These are phyloP conservation scores for Hipposideros larvatus DNA, from an alignment of 2,797 vertebrate genomes.

Conservation along the genomic window DNA sequence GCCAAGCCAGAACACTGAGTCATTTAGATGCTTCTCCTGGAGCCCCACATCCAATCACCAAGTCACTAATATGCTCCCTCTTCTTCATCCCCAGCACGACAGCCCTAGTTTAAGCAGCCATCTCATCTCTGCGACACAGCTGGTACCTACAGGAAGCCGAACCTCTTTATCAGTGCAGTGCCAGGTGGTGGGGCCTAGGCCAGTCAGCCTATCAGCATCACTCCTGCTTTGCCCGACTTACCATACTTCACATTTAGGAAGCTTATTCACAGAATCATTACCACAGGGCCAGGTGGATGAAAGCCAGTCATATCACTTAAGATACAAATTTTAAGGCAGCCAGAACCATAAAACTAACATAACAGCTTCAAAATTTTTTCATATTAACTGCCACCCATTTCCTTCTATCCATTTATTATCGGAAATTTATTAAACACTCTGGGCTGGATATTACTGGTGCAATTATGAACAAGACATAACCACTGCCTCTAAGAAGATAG, in stretches of 20 bases:
- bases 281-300: not conserved
- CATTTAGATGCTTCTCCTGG: not conserved
- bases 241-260: not conserved
- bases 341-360: not conserved
- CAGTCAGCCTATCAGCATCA: not conserved
- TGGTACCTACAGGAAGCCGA: not conserved
- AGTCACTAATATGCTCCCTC: not conserved
- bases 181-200: not conserved
- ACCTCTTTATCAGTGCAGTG: not conserved
- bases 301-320: not conserved
- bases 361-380: not conserved
- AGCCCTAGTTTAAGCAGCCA: not conserved
- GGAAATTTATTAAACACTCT: not conserved
- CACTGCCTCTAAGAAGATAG: not conserved
- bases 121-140: not conserved
- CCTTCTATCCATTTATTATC: not conserved
- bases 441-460: not conserved
- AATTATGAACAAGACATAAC: slow-evolving; percentile 9
- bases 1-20: not conserved
- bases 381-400: not conserved
- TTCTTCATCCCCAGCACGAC: not conserved
- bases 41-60: not conserved
- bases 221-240: not conserved
- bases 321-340: not conserved
- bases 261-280: not conserved